Base-by-base conservation (phyloP, 2,797 vertebrate genomes). In the Anableps anableps region DNA sequence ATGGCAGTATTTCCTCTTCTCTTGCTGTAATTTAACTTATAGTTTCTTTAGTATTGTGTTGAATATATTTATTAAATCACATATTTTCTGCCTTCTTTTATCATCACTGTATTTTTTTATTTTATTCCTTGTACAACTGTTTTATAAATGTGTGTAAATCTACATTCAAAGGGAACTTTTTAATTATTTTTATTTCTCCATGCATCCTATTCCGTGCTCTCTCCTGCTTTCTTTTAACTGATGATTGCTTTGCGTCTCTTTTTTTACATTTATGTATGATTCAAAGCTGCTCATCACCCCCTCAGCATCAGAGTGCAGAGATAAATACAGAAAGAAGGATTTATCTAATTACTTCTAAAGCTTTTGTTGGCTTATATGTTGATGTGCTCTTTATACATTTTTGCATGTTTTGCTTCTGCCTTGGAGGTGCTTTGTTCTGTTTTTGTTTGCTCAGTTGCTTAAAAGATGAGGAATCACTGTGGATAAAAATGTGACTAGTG, bases 251-350 rank as follows among this genome's bases (percentile, higher is more conserved):
- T 62, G 17, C 26, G 1, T 21, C 26, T 75, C 17, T 64, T 10
- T 34, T n/a, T 62, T 43, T 34, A 48, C 58, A 48, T 48, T 50
- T 26, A 29, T 62, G 41, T 34, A 10, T 29, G 58, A 34, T 36
- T 66, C 66, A 29, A 29, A 11, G 31, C 45, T n/a, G 13, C 60
- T 66, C 23, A 51, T 48, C 31, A 14, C 31, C 34, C 21, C 31
- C 21, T 66, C 45, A 50, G 36, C 29, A 48, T 50, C 45, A 38
- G 62, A 36, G 60, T n/a, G 36, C 5, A 13, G 36, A 58, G 73
- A 77, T 50, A 66, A 76, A 76, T 38, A 48, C 75, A 36, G 60
- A 36, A 34, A 11, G 45, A 50, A 66, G 58, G 75, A 50, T 50
- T 48, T 66, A 34, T 26, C 14, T 60, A 36, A 34, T 34, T 36